Conservation (phyloP, 2,797 vertebrate genomes). For the Prionace glauca region DNA sequence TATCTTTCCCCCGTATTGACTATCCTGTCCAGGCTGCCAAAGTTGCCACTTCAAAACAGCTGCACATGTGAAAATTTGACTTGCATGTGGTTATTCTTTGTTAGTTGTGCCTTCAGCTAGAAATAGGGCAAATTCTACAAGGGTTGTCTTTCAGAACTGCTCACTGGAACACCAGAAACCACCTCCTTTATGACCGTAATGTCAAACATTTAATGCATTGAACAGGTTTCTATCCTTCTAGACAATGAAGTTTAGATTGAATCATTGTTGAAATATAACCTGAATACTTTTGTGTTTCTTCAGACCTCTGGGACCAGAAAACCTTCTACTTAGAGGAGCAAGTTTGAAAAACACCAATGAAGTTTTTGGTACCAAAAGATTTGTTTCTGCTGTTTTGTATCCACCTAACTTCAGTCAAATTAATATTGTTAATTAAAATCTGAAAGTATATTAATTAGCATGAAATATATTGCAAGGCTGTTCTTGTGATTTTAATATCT, state of each 20-base stretch:
- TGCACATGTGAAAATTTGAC: background rate
- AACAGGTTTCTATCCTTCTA: background rate
- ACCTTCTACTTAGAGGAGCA: constrained; percentile 90
- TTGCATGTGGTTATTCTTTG: background rate
- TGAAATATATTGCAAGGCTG: background rate
- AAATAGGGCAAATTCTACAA: background rate
- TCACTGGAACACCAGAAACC: background rate
- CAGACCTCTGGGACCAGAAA: constrained; percentile 91
- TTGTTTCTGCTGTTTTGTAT: constrained; percentile 36
- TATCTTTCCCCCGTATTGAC: background rate
- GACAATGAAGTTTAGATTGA: background rate
- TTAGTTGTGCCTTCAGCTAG: background rate
- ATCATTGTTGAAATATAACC: background rate
- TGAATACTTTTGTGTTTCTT: constrained; percentile 41
- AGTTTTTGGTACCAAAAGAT: constrained; percentile 81
- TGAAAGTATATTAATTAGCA: background rate
- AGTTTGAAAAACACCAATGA: constrained; percentile 98
- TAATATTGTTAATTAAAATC: background rate
- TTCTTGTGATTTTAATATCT: background rate
- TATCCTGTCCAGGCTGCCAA: background rate
- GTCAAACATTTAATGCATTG: background rate
- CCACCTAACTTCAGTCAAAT: background rate
- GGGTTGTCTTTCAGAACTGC: background rate
- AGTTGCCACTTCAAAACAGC: background rate
- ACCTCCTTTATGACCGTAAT: background rate